Percentiles rank a stretch among this genome's conserved stretches.
Conservation (phyloP, 1,140 invertebrate species). For the Zaprionus vittiger region DNA sequence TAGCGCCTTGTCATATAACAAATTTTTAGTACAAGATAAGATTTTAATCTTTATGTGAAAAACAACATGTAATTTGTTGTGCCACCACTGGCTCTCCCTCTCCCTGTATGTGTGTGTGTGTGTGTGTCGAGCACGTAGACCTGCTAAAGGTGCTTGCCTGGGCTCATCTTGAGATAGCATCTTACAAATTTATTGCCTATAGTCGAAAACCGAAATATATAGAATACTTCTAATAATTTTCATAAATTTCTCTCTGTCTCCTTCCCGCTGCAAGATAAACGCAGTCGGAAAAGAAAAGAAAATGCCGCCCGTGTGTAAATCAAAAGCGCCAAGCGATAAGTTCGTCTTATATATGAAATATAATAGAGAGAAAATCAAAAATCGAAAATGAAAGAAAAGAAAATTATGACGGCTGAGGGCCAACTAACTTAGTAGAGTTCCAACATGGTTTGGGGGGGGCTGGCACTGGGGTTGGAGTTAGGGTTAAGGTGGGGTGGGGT, state of each 20-base stretch:
- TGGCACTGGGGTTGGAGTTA: not conserved
- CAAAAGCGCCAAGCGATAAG: slow-evolving; percentile 69
- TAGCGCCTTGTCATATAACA: slow-evolving; percentile 77
- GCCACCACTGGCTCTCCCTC: slow-evolving; percentile 29
- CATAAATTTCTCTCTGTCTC: slow-evolving; percentile 66
- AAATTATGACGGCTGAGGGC: slow-evolving; percentile 28
- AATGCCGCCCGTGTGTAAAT: slow-evolving; percentile 77
- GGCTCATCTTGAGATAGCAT: slow-evolving; percentile 81
- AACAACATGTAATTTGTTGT: slow-evolving; percentile 83
- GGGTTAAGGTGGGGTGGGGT: not conserved
- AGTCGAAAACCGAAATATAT: slow-evolving; percentile 68
- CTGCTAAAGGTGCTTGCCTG: slow-evolving; percentile 50
- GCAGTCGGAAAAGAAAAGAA: slow-evolving; percentile 23
- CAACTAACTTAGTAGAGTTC: not conserved
- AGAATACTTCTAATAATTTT: slow-evolving; percentile 83
- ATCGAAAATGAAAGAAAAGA: slow-evolving; percentile 20
- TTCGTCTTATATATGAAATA: slow-evolving; percentile 34
- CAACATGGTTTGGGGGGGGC: not conserved
- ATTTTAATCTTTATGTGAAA: slow-evolving; percentile 82
- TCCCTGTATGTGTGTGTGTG: slow-evolving; percentile 20
- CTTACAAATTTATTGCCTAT: slow-evolving; percentile 79
- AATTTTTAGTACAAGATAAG: slow-evolving; percentile 81
- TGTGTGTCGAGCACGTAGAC: slow-evolving; percentile 43
- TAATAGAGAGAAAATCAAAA: slow-evolving; percentile 15
- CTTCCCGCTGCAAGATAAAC: slow-evolving; percentile 19